Evolutionary conservation across 2,888 invertebrate species (phyloP).

Genomic region (Mythimna albipuncta): DNA sequence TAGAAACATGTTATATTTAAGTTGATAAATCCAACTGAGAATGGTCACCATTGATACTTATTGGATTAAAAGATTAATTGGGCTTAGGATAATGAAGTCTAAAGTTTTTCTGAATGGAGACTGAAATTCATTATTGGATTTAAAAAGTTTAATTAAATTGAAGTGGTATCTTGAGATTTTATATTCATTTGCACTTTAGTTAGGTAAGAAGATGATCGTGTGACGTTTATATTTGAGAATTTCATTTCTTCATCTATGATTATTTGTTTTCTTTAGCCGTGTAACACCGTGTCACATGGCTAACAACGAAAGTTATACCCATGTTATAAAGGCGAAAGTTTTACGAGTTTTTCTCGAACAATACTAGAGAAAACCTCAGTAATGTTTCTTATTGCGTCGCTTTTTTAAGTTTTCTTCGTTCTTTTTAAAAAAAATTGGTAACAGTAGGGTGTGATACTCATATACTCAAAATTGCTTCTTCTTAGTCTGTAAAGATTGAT

Average conservation of each 20-base stretch:
- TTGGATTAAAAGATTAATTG: constrained; percentile 3
- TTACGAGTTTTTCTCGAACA: no score
- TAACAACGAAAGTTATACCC: not conserved
- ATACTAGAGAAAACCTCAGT: no score
- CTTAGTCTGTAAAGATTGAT: no score
- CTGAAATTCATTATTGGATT: not conserved
- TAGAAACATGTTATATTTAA: not conserved
- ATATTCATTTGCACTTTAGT: not conserved
- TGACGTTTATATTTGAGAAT: not conserved
- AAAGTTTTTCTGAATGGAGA: not conserved
- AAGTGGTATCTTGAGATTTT: not conserved
- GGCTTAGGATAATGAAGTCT: not conserved
- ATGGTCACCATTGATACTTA: not conserved
- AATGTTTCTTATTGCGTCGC: no score
- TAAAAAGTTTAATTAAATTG: constrained; percentile 1
- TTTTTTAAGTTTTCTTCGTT: no score
- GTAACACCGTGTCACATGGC: not conserved
- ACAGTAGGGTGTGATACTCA: no score
- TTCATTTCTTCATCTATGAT: not conserved
- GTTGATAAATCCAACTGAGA: constrained; percentile 4
- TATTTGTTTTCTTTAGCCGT: not conserved
- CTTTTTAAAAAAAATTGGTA: no score
- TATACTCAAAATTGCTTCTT: no score
- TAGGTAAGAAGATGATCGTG: not conserved
- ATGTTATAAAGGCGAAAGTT: no score